Base-by-base conservation (phyloP, 2,888 invertebrate species). In the Lithosia quadra region DNA sequence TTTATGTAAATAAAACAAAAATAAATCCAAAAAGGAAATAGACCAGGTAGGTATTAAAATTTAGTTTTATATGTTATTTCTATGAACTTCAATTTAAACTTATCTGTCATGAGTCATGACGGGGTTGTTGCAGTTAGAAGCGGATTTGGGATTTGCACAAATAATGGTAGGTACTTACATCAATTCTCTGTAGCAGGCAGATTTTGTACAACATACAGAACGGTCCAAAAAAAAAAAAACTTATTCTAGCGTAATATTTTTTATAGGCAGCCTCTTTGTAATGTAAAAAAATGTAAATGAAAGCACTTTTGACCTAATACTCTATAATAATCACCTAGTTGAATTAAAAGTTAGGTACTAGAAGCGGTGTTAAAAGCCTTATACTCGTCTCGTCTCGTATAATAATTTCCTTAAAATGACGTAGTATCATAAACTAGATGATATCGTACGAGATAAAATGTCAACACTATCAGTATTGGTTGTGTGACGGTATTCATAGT, bases 401-500 rank as follows among this genome's bases (percentile, higher is more conserved):
- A 34, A 8, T 10, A 34, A n/a, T 43, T 43, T 43, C 1, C 43
- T 43, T 18, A 43, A 43, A 18, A 18, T 18, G 18, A 43, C 18
- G 8, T 7, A 43, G 18, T 43, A 7, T 43, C 43, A 53, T 24
- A 7, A 18, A 11, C 13, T 8, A 60, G 34, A 58, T 49, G 39
- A 49, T 60, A 61, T 49, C 64, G 21, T 21, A 56, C 59, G 28
- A 63, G 69, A 72, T 67, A 67, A 60, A 58, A 28, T 65, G 67
- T 67, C 65, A 53, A 62, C 72, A 13, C 68, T 71, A 76, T 74
- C 69, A 59, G 63, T 74, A 73, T 78, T 78, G 76, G 74, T 79
- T 82, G 79, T 79, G 78, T 73, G 72, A 79, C 75, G 65, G 67
- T 49, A 80, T 71, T 73, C 70, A 74, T 68, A 71, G 76, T 78